Evolutionary conservation across 2,888 invertebrate species (phyloP).

Genomic region (Schizaphis graminum): DNA sequence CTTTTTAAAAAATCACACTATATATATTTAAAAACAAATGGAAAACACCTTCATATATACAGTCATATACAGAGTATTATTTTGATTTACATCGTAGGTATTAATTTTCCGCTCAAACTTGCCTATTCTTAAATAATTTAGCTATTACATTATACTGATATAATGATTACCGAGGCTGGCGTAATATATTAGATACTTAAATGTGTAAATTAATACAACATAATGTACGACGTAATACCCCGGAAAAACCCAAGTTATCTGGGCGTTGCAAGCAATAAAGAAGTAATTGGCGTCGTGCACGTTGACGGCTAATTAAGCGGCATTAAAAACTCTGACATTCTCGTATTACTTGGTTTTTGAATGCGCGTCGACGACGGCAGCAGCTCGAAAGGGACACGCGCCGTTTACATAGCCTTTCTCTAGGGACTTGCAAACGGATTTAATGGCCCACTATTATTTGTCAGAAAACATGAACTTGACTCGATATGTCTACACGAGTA

Average conservation of each 20-base stretch:
- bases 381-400: slow-evolving; percentile 60
- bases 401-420: slow-evolving; percentile 55
- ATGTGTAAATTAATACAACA: background rate
- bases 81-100: background rate
- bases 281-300: slow-evolving; percentile 62
- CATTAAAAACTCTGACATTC: slow-evolving; percentile 64
- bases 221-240: background rate
- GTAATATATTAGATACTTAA: slow-evolving; percentile 18
- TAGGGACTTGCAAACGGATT: slow-evolving; percentile 59
- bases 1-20: background rate
- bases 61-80: background rate
- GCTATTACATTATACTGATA: background rate
- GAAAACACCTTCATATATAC: background rate
- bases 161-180: background rate
- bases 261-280: slow-evolving; percentile 28
- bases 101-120: background rate
- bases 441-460: slow-evolving; percentile 59
- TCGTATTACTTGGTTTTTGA: slow-evolving; percentile 61
- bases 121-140: background rate
- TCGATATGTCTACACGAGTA: background rate
- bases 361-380: background rate
- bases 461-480: slow-evolving; percentile 24
- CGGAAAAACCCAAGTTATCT: background rate
- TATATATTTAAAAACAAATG: background rate
- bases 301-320: slow-evolving; percentile 65